phyloP scores from a whole-genome alignment of 2,113 vertebrate genomes.

The Rallus limicola region DNA sequence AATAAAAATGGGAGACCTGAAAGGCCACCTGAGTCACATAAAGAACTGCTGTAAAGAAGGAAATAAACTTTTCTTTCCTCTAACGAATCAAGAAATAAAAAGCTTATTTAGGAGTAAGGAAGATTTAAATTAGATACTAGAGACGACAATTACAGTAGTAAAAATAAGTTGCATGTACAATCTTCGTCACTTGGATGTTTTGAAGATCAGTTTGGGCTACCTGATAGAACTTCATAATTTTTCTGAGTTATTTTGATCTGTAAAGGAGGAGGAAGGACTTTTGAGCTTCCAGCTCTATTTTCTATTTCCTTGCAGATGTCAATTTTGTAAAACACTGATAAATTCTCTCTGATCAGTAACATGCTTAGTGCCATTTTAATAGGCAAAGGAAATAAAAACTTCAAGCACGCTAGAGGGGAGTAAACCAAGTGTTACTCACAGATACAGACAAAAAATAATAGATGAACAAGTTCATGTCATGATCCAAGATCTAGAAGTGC shows the following conservation, averaged over 20 bases:
- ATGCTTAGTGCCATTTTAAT: neutral
- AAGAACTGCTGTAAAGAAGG: neutral
- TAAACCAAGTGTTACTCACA: neutral
- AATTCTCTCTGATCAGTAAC: neutral
- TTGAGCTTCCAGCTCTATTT: neutral
- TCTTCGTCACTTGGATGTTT: neutral
- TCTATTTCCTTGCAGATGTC: neutral
- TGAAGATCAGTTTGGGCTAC: neutral
- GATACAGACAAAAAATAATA: rapidly evolving
- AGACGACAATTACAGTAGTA: neutral
- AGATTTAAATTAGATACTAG: neutral
- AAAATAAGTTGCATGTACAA: neutral
- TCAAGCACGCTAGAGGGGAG: neutral
- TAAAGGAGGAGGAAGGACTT: neutral
- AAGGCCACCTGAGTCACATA: neutral
- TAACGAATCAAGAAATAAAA: neutral
- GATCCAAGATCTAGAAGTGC: neutral
- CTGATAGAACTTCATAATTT: neutral
- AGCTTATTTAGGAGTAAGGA: neutral
- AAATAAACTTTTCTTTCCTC: neutral
- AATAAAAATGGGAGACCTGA: neutral
- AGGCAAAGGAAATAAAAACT: neutral
- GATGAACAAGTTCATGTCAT: neutral
- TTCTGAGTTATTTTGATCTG: neutral
- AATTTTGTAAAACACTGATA: neutral